Percentiles rank a stretch among this genome's conserved stretches.
Evolutionary conservation across 2,888 invertebrate genomes (phyloP).

Genomic region (Apamea crenata): DNA sequence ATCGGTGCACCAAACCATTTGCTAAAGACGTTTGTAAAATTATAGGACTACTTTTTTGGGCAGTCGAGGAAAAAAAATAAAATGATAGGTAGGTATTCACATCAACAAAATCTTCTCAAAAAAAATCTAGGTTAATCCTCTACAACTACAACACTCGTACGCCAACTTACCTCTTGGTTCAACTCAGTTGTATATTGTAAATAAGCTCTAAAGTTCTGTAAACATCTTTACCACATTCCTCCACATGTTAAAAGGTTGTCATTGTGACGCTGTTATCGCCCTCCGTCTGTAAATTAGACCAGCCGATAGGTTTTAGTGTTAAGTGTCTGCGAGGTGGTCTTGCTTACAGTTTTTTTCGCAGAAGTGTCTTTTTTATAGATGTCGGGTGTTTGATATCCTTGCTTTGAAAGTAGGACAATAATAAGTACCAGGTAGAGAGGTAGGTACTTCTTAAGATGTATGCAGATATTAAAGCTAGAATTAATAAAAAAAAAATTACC

Average conservation of each 20-base stretch:
- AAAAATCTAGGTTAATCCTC: not conserved
- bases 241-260: slow-evolving; percentile 65
- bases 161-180: not conserved
- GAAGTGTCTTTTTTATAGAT: slow-evolving; percentile 8
- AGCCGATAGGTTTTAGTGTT: slow-evolving; percentile 71
- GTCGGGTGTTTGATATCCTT: not conserved
- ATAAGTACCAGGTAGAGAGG: no score
- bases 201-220: slow-evolving; percentile 36
- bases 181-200: slow-evolving; percentile 28
- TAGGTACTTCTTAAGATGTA: no score
- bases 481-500: no score
- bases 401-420: not conserved
- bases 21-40: no score
- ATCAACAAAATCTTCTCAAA: not conserved
- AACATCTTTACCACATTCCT: slow-evolving; percentile 67
- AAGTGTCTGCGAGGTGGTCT: slow-evolving; percentile 75
- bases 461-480: no score
- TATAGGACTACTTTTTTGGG: no score
- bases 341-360: slow-evolving; percentile 55
- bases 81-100: no score
- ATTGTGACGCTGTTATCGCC: slow-evolving; percentile 76
- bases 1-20: no score
- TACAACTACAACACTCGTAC: not conserved
- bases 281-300: slow-evolving; percentile 74
- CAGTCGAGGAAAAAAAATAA: no score